phyloP scores from a whole-genome alignment of 2,888 invertebrate genomes.

The Rapana venosa region DNA sequence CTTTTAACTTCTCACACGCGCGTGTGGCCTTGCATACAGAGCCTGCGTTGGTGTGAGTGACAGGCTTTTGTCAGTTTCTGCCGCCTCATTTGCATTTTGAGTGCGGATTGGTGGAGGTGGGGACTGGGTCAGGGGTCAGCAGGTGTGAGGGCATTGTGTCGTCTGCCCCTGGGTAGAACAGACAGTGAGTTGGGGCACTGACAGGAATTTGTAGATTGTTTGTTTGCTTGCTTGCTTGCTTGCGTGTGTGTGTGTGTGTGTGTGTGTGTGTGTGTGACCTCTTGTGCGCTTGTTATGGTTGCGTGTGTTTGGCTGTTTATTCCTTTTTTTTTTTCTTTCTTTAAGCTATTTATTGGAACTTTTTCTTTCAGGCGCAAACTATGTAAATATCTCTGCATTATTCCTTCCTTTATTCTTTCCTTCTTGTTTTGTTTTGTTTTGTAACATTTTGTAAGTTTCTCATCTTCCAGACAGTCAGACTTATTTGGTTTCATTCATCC shows the following conservation, averaged over 20 bases:
- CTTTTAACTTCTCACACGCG: conserved; percentile 2
- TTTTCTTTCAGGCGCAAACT: background rate
- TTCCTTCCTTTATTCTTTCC: too few species aligned
- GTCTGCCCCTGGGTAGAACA: background rate
- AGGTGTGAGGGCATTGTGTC: background rate
- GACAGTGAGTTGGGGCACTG: background rate
- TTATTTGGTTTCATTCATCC: too few species aligned
- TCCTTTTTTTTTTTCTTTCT: too few species aligned
- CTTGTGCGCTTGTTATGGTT: too few species aligned
- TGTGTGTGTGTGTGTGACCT: background rate
- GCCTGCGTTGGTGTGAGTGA: background rate
- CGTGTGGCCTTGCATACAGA: conserved; percentile 10
- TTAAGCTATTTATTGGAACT: too few species aligned
- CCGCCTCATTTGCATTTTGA: conserved; percentile 29
- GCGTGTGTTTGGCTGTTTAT: background rate
- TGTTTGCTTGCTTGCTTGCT: too few species aligned
- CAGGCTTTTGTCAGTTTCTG: conserved; percentile 17
- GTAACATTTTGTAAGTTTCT: too few species aligned
- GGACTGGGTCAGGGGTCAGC: background rate
- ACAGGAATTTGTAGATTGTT: background rate
- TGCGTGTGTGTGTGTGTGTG: conserved; percentile 10
- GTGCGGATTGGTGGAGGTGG: background rate
- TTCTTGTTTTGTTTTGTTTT: too few species aligned
- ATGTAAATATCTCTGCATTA: too few species aligned
- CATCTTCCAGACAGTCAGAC: too few species aligned